Evolutionary conservation across 2,888 invertebrate species (phyloP).

Genomic region (Schrankia costaestrigalis): DNA sequence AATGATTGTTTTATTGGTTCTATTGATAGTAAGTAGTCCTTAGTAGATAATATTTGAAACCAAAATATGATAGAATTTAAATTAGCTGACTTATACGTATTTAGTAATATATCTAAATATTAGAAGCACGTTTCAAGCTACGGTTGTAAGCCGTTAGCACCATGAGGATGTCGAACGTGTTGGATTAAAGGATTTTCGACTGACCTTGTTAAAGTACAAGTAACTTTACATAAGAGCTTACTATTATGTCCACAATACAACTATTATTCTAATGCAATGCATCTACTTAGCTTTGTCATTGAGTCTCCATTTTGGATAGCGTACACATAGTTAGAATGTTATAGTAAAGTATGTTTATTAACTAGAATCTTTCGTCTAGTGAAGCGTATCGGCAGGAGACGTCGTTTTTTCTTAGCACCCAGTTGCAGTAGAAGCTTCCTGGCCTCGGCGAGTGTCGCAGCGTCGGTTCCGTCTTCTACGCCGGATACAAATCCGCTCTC

Average conservation of each 20-base stretch:
- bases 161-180: constrained; percentile 13
- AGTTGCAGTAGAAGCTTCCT: constrained; percentile 84
- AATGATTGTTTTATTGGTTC: no score
- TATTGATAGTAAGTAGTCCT: no score
- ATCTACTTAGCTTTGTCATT: constrained; percentile 2
- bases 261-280: constrained; percentile 4
- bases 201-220: constrained; percentile 5
- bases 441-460: constrained; percentile 83
- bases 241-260: not conserved
- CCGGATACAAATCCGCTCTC: constrained; percentile 90
- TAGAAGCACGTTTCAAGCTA: not conserved
- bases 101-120: constrained; percentile 3
- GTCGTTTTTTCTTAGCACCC: constrained; percentile 85
- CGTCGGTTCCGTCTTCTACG: constrained; percentile 78
- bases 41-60: no score
- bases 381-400: constrained; percentile 84
- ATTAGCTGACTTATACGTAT: constrained; percentile 5
- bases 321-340: constrained; percentile 31
- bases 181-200: constrained; percentile 15
- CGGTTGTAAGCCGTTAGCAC: constrained; percentile 4
- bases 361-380: constrained; percentile 86
- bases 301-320: constrained; percentile 34
- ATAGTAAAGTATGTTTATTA: constrained; percentile 68
- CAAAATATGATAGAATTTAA: no score
- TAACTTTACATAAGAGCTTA: no score